phyloP scores from a whole-genome alignment of 35 echinoderm and acorn worm genomes.

The Chiridota heheva region DNA sequence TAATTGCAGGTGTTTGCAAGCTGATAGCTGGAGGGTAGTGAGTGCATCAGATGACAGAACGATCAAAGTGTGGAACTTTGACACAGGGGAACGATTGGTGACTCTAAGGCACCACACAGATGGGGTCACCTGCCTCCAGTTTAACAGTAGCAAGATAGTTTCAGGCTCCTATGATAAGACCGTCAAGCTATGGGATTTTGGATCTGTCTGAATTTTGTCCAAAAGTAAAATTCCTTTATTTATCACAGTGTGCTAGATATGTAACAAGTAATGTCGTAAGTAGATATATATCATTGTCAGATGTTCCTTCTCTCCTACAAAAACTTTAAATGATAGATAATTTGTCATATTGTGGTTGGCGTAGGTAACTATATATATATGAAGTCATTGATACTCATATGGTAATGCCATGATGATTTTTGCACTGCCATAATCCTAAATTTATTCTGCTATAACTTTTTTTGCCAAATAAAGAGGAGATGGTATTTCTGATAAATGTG shows the following conservation, averaged over 20 bases:
- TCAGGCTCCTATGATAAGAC: conserved; percentile 97
- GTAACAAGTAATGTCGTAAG: too few species aligned
- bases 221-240: neutral
- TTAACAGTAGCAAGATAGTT: conserved; percentile 94
- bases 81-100: conserved; percentile 83
- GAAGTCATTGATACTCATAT: too few species aligned
- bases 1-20: conserved; percentile 79
- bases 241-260: too few species aligned
- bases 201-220: conserved; percentile 53
- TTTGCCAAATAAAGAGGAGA: too few species aligned
- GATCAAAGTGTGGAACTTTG: conserved; percentile 95
- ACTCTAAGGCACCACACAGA: conserved; percentile 87
- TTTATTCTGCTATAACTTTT: too few species aligned
- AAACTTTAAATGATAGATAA: conserved; percentile 26
- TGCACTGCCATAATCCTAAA: too few species aligned
- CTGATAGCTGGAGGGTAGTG: conserved; percentile 81
- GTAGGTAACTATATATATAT: too few species aligned
- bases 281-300: too few species aligned
- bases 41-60: conserved; percentile 94
- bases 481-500: too few species aligned
- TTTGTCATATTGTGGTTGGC: neutral
- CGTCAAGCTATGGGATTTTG: conserved; percentile 93
- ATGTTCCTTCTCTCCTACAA: too few species aligned
- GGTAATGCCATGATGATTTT: too few species aligned
- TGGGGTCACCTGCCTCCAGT: conserved; percentile 94